phyloP scores from a whole-genome alignment of 2,113 vertebrate species.

The Haemorhous mexicanus region DNA sequence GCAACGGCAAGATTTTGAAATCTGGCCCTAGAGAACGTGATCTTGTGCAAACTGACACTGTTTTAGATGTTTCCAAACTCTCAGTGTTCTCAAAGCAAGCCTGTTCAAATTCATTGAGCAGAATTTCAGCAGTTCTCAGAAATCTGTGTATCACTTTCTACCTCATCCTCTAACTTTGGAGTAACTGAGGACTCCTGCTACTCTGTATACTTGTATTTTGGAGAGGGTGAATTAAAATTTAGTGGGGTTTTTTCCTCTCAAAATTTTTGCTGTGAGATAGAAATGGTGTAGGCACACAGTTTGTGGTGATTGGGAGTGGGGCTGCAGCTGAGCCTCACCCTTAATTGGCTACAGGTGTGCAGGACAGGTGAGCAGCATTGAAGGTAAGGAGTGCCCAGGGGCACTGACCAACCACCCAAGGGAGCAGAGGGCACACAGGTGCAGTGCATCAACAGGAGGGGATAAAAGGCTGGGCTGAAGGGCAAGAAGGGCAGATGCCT shows the following conservation, averaged over 20 bases:
- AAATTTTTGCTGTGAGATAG: not conserved
- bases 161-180: not conserved
- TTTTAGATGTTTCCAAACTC: not conserved
- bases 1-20: not conserved
- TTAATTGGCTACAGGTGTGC: rapidly evolving
- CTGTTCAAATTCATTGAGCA: not conserved
- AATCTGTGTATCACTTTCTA: not conserved
- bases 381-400: not conserved
- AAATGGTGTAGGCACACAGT: not conserved
- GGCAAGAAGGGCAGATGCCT: not conserved
- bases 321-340: rapidly evolving
- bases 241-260: rapidly evolving
- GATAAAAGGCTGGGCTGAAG: not conserved
- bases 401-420: not conserved
- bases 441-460: not conserved
- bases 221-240: not conserved
- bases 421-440: not conserved
- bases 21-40: not conserved
- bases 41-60: not conserved
- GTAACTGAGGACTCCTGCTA: not conserved
- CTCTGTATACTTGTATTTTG: not conserved
- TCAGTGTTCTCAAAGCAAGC: not conserved
- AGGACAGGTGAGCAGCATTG: not conserved
- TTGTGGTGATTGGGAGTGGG: not conserved
- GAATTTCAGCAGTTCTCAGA: not conserved